Base-by-base conservation (phyloP, 2,888 invertebrate species). In the Xestia xanthographa region DNA sequence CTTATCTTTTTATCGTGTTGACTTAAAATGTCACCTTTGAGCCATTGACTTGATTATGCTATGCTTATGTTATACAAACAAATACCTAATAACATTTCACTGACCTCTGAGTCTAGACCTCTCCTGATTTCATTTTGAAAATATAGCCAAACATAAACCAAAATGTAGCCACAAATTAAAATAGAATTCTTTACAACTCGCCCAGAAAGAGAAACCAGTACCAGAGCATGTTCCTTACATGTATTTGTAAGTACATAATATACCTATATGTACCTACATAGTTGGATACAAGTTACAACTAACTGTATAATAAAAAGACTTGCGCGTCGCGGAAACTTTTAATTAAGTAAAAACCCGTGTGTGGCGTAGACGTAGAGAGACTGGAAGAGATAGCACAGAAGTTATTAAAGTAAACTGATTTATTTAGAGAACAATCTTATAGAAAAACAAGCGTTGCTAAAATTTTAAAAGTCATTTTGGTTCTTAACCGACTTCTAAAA, bases 291-390 rank as follows among this genome's bases (percentile, higher is more conserved):
- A 63, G 22, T 50, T 53, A 50, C 62, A 62, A 84, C 84, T 86
- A 83, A 79, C 72, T 68, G 66, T 79, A 53, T 76, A 62, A 72
- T 72, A 82, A 75, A 74, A 76, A 76, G 66, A 84, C 71, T 73
- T 34, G 71, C 72, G 65, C 82, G 79, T 66, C 77, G 71, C 72
- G 29, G 66, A 80, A 88, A 89, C 82, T 90, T 91, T 91, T 91
- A 91, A 91, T 91, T 88, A 89, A 88, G 88, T 88, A 85, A 85
- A 90, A 87, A 87, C 80, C 86, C 79, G 68, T 66, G 73, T 73
- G 66, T 56, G 56, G 41, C 71, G 26, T 12, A 17, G 58, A 71
- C 26, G 20, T 29, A 50, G 53, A 26, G 29, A 1, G 17, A 38
- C 75, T 79, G 22, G 72, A 86, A 14, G 62, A 38, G 62, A 62